Conservation (phyloP, 2,797 vertebrate genomes). For the Squalus acanthias region DNA sequence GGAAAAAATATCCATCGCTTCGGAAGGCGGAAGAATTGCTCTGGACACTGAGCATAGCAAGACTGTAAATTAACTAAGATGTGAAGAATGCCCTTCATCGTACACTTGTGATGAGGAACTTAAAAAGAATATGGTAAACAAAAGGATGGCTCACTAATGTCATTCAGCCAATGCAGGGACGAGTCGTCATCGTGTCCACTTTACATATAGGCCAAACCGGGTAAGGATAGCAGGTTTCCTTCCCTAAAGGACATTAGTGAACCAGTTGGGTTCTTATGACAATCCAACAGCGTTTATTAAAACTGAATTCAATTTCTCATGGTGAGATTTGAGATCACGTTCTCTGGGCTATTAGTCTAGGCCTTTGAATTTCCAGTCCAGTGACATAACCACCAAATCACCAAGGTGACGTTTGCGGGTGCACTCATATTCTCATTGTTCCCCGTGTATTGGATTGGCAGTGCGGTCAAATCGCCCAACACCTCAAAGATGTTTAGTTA, state of each 20-base stretch:
- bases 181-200: too few relatives aligned
- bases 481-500: neutral
- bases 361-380: neutral
- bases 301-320: neutral
- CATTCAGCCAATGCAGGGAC: neutral
- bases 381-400: neutral
- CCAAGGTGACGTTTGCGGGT: neutral
- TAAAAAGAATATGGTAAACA: neutral
- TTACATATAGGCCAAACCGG: neutral
- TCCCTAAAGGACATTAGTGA: neutral
- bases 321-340: neutral
- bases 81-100: neutral
- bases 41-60: neutral
- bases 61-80: neutral
- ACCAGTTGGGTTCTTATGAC: too few relatives aligned
- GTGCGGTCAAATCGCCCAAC: neutral
- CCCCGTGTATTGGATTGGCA: neutral
- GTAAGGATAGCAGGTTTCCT: neutral
- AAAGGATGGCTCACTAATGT: neutral
- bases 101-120: neutral
- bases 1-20: neutral
- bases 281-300: neutral
- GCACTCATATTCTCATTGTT: neutral
- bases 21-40: neutral
- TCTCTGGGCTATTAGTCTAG: neutral